Evolutionary conservation across 2,888 invertebrate species (phyloP), one percentile per base, ranked within the genome.

Genomic region (Drosophila percnosoma): DNA sequence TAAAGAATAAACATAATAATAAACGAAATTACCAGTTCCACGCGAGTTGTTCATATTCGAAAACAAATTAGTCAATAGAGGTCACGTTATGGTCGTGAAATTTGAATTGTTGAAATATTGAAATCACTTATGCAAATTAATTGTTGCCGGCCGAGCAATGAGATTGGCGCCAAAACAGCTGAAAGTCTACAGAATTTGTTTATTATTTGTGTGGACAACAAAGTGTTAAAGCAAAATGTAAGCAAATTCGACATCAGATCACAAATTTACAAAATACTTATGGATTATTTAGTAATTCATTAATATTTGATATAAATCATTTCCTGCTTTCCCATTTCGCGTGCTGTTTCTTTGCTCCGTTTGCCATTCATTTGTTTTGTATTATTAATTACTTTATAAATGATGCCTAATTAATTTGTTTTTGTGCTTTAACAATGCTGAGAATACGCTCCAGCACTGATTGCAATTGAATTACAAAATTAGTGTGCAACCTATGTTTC

Each of bases 301-400:
- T 63, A 62, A 60, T 40, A 60, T 67, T 52, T 49, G 24, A 63
- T 52, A 61, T 54, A 54, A 38, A 36, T 60, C 71, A 59, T 70
- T 83, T 83, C 84, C 82, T 78, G 67, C 75, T 78, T 84, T 78
- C 81, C 48, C 68, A 78, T 69, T 70, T 83, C 53, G 70, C 80
- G 71, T 82, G 80, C 13, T 40, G 54, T 40, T 68, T 66, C 57
- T 67, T 66, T 62, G 73, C 69, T 76, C 71, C 48, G 63, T 70
- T 65, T 69, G 52, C 55, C 27, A 45, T 67, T 57, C 51, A 36
- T 52, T 68, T 54, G 33, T 51, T 42, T 57, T 48, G 34, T 38
- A 64, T 62, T 42, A 21, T n/a, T 53, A 15, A 58, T 51, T 63
- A 24, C 29, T 40, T 40, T 38, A 40, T 45, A 60, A 55, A 48